Evolutionary conservation across 2,888 invertebrate genomes (phyloP).

Genomic region (Tachystola acroxantha): DNA sequence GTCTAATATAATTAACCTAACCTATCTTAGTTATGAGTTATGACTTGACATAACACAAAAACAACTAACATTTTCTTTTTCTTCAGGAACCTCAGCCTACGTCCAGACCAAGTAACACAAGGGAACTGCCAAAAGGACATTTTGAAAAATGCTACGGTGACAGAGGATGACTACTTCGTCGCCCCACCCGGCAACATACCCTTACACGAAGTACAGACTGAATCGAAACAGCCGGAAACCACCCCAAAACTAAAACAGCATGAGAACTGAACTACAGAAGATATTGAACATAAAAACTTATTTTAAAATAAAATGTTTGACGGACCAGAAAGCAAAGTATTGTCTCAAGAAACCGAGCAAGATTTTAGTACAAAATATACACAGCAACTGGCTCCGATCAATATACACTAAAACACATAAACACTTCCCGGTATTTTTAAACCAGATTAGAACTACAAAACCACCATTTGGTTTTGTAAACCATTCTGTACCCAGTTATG

Average conservation of each 20-base stretch:
- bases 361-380: slow-evolving; percentile 51
- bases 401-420: slow-evolving; percentile 44
- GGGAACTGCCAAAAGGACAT: slow-evolving; percentile 83
- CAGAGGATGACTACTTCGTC: slow-evolving; percentile 94
- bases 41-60: too few species aligned
- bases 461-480: slow-evolving; percentile 38
- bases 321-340: slow-evolving; percentile 26
- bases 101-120: slow-evolving; percentile 84
- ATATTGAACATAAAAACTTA: slow-evolving; percentile 44
- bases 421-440: slow-evolving; percentile 42
- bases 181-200: slow-evolving; percentile 93
- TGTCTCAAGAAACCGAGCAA: slow-evolving; percentile 42
- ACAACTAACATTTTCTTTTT: too few species aligned
- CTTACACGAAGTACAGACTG: slow-evolving; percentile 68
- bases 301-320: slow-evolving; percentile 34
- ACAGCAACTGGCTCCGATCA: slow-evolving; percentile 51
- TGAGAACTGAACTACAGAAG: slow-evolving; percentile 53
- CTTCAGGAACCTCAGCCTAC: slow-evolving; percentile 81
- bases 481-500: slow-evolving; percentile 20
- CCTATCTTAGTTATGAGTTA: too few species aligned
- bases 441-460: too few species aligned
- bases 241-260: slow-evolving; percentile 36
- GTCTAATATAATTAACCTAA: too few species aligned
- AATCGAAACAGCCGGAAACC: slow-evolving; percentile 22
- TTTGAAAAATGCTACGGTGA: slow-evolving; percentile 83